Conservation (phyloP, 2,797 vertebrate genomes). For the Macropodus opercularis region DNA sequence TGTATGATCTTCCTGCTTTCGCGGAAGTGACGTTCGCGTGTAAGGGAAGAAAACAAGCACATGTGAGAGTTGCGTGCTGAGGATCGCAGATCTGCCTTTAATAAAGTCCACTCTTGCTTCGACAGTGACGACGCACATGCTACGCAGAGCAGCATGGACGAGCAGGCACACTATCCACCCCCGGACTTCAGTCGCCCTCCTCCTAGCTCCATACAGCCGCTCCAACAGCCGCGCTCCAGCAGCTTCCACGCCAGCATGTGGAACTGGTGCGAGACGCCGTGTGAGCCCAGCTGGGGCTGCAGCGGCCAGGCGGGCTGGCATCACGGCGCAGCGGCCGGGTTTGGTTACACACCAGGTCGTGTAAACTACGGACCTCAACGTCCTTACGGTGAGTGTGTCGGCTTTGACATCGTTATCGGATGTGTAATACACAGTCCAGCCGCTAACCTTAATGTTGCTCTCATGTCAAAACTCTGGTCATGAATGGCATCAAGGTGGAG, state of each 20-base stretch:
- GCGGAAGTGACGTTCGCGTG: constrained; percentile 64
- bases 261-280: constrained; percentile 70
- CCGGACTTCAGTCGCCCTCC: constrained; percentile 69
- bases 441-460: not conserved
- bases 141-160: constrained; percentile 27
- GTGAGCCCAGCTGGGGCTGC: constrained; percentile 40
- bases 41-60: constrained; percentile 48
- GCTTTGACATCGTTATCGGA: too few relatives aligned
- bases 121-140: not conserved
- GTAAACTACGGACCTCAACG: constrained; percentile 12
- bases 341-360: not conserved
- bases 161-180: constrained; percentile 66
- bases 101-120: not conserved
- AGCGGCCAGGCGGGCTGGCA: constrained; percentile 41
- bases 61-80: constrained; percentile 26
- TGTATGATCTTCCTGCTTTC: constrained; percentile 20
- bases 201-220: constrained; percentile 38
- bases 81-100: fast-evolving
- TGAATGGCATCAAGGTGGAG: constrained; percentile 53
- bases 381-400: constrained; percentile 51
- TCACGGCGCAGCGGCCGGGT: constrained; percentile 1
- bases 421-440: not conserved
- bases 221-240: constrained; percentile 50
- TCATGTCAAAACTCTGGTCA: constrained; percentile 56
- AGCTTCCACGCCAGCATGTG: constrained; percentile 76